Conservation (phyloP, 1,140 invertebrate species). For the Branchinecta lynchi region DNA sequence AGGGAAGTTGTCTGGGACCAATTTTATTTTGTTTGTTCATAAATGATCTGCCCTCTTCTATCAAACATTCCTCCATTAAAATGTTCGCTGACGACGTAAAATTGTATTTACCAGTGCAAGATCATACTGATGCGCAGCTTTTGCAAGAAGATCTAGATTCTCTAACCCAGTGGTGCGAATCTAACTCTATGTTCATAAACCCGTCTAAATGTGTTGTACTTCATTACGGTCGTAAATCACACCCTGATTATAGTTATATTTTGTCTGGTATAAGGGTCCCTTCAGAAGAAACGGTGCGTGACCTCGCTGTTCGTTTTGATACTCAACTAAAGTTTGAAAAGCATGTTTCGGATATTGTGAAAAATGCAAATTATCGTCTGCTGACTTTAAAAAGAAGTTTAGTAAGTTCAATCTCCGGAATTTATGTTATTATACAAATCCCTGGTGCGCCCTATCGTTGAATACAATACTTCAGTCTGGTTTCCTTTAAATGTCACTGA, state of each 20-base stretch:
- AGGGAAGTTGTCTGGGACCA: neutral
- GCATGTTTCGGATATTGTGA: neutral
- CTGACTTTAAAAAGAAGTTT: neutral
- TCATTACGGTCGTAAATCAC: neutral
- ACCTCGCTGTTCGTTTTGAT: neutral
- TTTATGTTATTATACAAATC: neutral
- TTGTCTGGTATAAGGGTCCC: neutral
- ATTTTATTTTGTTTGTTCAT: conserved; percentile 10
- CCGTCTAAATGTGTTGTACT: neutral
- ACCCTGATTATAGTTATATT: neutral
- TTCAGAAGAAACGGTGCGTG: neutral
- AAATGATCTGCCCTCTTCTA: neutral
- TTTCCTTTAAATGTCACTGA: neutral
- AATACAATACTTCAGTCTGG: neutral
- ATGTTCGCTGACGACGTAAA: neutral
- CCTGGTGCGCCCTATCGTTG: neutral
- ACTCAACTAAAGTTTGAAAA: neutral
- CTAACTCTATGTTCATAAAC: neutral
- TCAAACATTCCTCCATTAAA: neutral
- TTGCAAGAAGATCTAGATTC: neutral
- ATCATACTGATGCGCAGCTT: neutral
- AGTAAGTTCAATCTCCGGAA: neutral
- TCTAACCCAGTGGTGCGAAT: neutral
- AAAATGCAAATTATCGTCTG: neutral
- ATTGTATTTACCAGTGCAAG: neutral